Evolutionary conservation across 2,797 vertebrate genomes (phyloP).

Genomic region (Allenopithecus nigroviridis): DNA sequence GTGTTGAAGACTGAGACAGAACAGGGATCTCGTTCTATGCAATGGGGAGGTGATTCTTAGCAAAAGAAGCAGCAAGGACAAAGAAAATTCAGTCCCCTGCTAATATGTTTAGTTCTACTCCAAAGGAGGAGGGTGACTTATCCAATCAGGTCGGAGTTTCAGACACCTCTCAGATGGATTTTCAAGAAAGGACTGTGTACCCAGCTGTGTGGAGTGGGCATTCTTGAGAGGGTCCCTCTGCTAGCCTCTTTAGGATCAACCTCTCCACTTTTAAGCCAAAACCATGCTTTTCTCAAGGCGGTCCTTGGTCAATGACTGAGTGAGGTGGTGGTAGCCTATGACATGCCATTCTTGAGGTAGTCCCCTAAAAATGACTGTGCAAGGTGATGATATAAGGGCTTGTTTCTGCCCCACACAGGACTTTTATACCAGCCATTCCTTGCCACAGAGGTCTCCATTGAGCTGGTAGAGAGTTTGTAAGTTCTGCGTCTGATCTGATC

Average conservation of each 20-base stretch:
- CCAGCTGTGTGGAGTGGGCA: neutral
- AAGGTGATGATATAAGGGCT: neutral
- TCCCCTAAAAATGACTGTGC: neutral
- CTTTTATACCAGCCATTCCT: too few species aligned
- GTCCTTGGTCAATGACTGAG: neutral
- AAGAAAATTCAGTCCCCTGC: neutral
- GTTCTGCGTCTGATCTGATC: too few species aligned
- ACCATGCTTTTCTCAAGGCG: accelerated
- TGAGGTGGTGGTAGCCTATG: neutral
- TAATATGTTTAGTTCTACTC: neutral
- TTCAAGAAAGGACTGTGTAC: neutral
- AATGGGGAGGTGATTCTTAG: neutral
- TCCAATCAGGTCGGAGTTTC: too few species aligned
- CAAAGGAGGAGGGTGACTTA: neutral
- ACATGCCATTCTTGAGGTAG: neutral
- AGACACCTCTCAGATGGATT: neutral
- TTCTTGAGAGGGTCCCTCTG: neutral
- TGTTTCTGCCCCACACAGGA: neutral
- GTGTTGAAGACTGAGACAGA: neutral
- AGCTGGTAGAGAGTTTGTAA: too few species aligned
- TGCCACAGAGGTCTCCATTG: too few species aligned
- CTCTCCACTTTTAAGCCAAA: neutral
- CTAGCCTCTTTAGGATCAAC: neutral
- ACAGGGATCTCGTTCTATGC: neutral
- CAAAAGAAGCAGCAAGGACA: neutral